Evolutionary conservation across 2,888 invertebrate genomes (phyloP).

Genomic region (Phalangium opilio): DNA sequence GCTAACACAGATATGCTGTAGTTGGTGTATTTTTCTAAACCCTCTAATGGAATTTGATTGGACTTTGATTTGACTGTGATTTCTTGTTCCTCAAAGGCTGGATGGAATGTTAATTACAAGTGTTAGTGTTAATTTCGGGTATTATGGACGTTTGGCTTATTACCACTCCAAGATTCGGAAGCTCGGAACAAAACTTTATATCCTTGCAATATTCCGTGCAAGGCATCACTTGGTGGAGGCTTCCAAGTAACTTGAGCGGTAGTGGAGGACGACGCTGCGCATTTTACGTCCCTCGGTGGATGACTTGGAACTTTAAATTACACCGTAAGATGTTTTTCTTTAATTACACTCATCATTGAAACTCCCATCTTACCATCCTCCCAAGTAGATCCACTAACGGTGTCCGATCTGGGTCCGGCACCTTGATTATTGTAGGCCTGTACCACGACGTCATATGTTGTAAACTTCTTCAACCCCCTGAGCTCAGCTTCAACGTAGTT

Average conservation of each 20-base stretch:
- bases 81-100: too few species aligned
- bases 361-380: constrained; percentile 26
- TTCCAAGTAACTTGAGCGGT: constrained; percentile 89
- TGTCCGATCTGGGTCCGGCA: constrained; percentile 29
- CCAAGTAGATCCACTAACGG: constrained; percentile 27
- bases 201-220: constrained; percentile 87
- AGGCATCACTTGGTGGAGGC: constrained; percentile 74
- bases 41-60: too few species aligned
- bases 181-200: constrained; percentile 35
- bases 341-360: too few species aligned
- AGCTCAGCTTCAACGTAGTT: constrained; percentile 7
- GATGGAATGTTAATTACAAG: too few species aligned
- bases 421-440: constrained; percentile 30
- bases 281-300: constrained; percentile 76
- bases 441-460: constrained; percentile 20
- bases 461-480: constrained; percentile 8
- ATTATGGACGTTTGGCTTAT: too few species aligned
- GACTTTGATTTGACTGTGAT: too few species aligned
- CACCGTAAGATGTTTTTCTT: background rate
- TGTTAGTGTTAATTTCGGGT: too few species aligned
- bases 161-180: too few species aligned
- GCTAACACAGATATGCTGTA: constrained; percentile 93
- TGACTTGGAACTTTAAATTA: constrained; percentile 55
- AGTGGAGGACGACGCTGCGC: constrained; percentile 82
- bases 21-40: constrained; percentile 61